These are phyloP conservation scores for Watsonalla binaria DNA, from an alignment of 2,888 invertebrate genomes.

Conservation along the genomic window DNA sequence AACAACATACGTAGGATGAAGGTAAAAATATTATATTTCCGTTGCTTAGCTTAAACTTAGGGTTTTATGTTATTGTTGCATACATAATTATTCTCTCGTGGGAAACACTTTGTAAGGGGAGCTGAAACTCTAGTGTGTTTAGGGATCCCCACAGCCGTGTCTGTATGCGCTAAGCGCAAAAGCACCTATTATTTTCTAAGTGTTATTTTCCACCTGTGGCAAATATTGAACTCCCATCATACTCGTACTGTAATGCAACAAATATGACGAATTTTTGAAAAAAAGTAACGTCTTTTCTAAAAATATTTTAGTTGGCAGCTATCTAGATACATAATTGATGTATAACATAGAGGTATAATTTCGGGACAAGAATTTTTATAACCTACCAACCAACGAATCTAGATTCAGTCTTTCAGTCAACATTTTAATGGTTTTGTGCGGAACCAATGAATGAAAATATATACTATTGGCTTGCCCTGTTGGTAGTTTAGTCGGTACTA, in stretches of 20 bases:
- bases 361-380: too few relatives aligned
- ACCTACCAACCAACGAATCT: too few relatives aligned
- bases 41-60: constrained; percentile 12
- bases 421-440: constrained; percentile 5
- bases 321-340: too few relatives aligned
- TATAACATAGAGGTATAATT: too few relatives aligned
- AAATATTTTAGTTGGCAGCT: too few relatives aligned
- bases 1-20: not conserved
- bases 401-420: too few relatives aligned
- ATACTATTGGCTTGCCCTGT: constrained; percentile 20
- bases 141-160: constrained; percentile 28
- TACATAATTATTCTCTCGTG: constrained; percentile 41
- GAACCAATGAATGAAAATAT: constrained; percentile 27
- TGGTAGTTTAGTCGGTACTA: constrained; percentile 9
- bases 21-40: constrained; percentile 25
- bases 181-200: too few relatives aligned
- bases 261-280: too few relatives aligned
- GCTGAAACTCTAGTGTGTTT: constrained; percentile 34
- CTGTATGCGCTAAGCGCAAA: not conserved
- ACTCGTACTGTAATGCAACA: too few relatives aligned
- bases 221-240: too few relatives aligned
- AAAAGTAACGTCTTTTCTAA: too few relatives aligned
- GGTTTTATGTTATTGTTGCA: constrained; percentile 1
- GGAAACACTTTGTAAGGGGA: constrained; percentile 64
- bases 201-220: too few relatives aligned